These are phyloP conservation scores for Tetramorium alpestre DNA, from an alignment of 1,140 invertebrate genomes.

Conservation along the genomic window DNA sequence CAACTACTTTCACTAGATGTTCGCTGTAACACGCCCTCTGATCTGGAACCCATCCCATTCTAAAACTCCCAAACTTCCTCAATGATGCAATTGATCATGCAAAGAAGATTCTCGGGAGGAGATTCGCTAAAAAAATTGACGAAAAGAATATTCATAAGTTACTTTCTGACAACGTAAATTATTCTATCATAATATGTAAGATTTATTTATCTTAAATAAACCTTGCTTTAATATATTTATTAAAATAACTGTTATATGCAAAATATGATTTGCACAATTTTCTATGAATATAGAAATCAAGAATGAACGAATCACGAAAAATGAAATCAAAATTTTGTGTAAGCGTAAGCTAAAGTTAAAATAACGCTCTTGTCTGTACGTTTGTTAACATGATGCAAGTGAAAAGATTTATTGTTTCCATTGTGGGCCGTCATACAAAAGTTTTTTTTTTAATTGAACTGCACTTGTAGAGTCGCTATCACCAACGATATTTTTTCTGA, in stretches of 20 bases:
- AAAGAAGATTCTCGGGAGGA: neutral
- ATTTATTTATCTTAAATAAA: neutral
- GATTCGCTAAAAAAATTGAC: neutral
- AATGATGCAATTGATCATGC: slow-evolving; percentile 28
- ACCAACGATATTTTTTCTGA: slow-evolving; percentile 45
- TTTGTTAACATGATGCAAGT: slow-evolving; percentile 22
- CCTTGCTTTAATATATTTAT: neutral
- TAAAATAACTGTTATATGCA: neutral
- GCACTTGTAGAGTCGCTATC: slow-evolving; percentile 38
- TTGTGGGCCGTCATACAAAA: neutral
- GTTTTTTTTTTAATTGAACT: slow-evolving; percentile 27
- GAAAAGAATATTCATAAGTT: slow-evolving; percentile 34
- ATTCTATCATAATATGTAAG: neutral
- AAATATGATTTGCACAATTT: neutral
- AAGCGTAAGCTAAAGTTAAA: slow-evolving; percentile 3
- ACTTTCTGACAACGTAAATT: neutral
- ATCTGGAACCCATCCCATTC: slow-evolving; percentile 53
- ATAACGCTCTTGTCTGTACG: neutral
- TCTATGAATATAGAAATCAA: neutral
- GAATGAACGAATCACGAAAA: neutral
- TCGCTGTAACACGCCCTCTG: slow-evolving; percentile 52
- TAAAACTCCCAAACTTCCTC: slow-evolving; percentile 45
- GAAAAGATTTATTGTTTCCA: slow-evolving; percentile 43
- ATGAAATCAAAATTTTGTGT: neutral
- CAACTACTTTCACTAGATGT: slow-evolving; percentile 69